These are phyloP conservation scores for Margaritifera margaritifera DNA, from an alignment of 2,888 invertebrate genomes.

Conservation along the genomic window DNA sequence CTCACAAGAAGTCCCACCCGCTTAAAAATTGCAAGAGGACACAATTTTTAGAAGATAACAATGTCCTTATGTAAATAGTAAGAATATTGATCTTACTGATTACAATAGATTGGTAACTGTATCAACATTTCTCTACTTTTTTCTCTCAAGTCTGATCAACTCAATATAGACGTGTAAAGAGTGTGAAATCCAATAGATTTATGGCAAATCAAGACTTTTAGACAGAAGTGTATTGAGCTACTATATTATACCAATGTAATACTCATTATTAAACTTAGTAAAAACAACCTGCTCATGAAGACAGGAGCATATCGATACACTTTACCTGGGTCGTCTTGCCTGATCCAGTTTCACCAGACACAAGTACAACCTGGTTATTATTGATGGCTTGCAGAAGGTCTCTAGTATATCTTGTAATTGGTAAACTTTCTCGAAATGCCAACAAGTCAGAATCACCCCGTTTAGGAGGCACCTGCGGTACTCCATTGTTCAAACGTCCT, in stretches of 20 bases:
- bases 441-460: constrained; percentile 64
- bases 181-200: no score
- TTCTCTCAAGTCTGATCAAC: no score
- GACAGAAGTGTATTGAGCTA: neutral
- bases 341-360: constrained; percentile 85
- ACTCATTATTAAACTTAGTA: neutral
- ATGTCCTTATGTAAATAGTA: no score
- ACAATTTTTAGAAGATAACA: no score
- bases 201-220: no score
- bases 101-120: no score
- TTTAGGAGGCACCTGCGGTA: constrained; percentile 79
- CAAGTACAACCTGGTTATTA: constrained; percentile 80
- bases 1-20: no score
- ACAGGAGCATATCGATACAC: neutral
- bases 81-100: no score
- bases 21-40: no score
- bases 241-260: neutral
- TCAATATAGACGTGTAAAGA: no score
- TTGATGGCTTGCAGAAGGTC: constrained; percentile 81
- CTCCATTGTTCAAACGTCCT: constrained; percentile 81
- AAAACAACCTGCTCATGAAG: neutral
- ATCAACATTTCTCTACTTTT: no score
- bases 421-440: constrained; percentile 78
- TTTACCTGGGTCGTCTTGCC: constrained; percentile 92
- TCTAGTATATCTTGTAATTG: constrained; percentile 80